phyloP scores from a whole-genome alignment of 1,140 invertebrate species.

The Drosophila chauvacae region DNA sequence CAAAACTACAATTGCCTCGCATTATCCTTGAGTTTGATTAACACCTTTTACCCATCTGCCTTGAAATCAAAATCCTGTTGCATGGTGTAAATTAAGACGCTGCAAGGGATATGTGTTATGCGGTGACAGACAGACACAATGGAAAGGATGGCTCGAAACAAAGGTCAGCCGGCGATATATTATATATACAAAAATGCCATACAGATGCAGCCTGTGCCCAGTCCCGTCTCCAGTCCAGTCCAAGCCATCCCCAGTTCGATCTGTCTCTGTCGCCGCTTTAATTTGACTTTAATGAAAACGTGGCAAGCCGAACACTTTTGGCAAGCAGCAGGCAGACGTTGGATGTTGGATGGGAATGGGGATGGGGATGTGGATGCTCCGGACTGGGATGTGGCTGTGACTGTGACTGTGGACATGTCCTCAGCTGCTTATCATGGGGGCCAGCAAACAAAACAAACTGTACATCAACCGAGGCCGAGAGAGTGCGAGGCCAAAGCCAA shows the following conservation, averaged over 20 bases:
- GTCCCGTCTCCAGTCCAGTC: neutral
- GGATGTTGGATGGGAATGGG: neutral
- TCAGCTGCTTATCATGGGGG: slow-evolving; percentile 55
- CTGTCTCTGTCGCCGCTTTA: slow-evolving; percentile 50
- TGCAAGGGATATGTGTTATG: slow-evolving; percentile 50
- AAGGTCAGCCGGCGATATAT: slow-evolving; percentile 41
- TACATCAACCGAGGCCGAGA: slow-evolving; percentile 59
- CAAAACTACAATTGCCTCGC: neutral
- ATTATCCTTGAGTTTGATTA: neutral
- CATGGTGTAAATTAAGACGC: slow-evolving; percentile 44
- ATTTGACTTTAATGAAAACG: slow-evolving; percentile 66
- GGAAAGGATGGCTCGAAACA: slow-evolving; percentile 57
- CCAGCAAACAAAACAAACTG: slow-evolving; percentile 63
- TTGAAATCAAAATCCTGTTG: neutral
- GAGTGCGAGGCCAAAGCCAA: slow-evolving; percentile 45
- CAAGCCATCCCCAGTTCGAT: slow-evolving; percentile 25
- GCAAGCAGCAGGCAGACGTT: slow-evolving; percentile 26
- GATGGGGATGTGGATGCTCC: neutral
- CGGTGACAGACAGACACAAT: slow-evolving; percentile 53
- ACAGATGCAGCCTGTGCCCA: neutral
- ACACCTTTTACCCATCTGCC: neutral
- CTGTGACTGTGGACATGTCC: slow-evolving; percentile 32
- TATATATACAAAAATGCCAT: slow-evolving; percentile 20
- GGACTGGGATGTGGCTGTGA: neutral
- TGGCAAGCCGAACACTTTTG: slow-evolving; percentile 57